These are phyloP conservation scores for Pemphigus obesinymphae DNA, from an alignment of 1,140 invertebrate species.

Conservation along the genomic window DNA sequence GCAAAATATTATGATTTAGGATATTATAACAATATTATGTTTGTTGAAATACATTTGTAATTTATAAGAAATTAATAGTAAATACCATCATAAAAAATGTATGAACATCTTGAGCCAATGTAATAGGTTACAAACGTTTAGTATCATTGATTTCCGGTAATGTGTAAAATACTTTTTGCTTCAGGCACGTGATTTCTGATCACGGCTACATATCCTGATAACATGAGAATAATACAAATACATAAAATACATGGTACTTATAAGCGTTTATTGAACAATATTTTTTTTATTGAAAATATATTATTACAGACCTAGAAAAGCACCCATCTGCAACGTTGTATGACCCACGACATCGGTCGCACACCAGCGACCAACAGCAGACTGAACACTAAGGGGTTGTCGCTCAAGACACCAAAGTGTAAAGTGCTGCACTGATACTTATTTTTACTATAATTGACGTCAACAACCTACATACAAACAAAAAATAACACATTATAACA, in stretches of 20 bases:
- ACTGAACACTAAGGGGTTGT: constrained; percentile 78
- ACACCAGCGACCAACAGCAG: constrained; percentile 78
- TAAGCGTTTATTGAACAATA: background rate
- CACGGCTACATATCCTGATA: constrained; percentile 87
- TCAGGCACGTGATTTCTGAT: constrained; percentile 93
- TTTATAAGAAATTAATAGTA: constrained; percentile 7
- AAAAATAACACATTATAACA: background rate
- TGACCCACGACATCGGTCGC: constrained; percentile 82
- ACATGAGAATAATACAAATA: constrained; percentile 51
- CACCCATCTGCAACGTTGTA: constrained; percentile 94
- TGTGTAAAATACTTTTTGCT: constrained; percentile 77
- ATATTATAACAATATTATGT: background rate
- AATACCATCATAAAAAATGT: constrained; percentile 75
- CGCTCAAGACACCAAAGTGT: constrained; percentile 95
- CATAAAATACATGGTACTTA: background rate
- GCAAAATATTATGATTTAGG: constrained; percentile 55
- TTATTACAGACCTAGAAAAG: constrained; percentile 74
- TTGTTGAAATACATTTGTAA: background rate
- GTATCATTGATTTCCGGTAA: constrained; percentile 71
- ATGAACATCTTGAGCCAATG: constrained; percentile 72
- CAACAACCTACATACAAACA: constrained; percentile 69
- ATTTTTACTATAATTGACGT: constrained; percentile 86
- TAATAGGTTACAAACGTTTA: constrained; percentile 69
- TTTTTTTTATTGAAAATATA: background rate
- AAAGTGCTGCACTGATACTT: constrained; percentile 88